Evolutionary conservation across 1,140 invertebrate species (phyloP), one percentile per base, ranked within the genome.

Genomic region (Magallana gigas): DNA sequence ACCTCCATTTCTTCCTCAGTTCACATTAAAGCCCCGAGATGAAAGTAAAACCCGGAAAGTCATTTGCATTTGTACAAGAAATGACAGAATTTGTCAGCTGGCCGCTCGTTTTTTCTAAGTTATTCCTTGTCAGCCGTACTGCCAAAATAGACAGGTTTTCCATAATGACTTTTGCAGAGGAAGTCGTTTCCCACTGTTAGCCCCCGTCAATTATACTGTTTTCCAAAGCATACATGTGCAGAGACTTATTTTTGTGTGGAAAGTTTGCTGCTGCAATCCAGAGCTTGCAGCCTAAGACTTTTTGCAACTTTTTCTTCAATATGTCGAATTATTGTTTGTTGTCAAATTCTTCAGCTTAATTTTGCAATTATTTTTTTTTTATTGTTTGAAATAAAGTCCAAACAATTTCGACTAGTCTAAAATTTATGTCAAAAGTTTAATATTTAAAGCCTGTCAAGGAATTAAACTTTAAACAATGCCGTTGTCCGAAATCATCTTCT

Each of bases 51-150:
- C 68, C 68, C 68, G 14, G 14, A 76, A 76, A 76, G 68, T 76
- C 68, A 76, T 76, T 76, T 76, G 23, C 68, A 76, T 76, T 76
- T 76, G 68, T 76, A 76, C 68, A 76, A 76, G 68, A 76, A 76
- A 76, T 76, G 68, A 76, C 68, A 76, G 68, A 76, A 29, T 76
- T 76, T 76, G 68, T 76, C 68, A 76, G 68, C 68, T 76, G 68
- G 68, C 68, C 36, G 68, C 36, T 76, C 68, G 23, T 76, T 76
- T 76, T 76, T 76, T 76, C 68, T 76, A 76, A 76, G 68, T 76
- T 76, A 76, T 76, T 29, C 68, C 68, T 76, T 76, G 68, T 76
- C 68, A 76, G 23, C 36, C 36, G 14, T 76, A 12, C 68, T 76
- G 68, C 68, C 68, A 76, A 76, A 76, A 76, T 76, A 76, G 68